These are phyloP conservation scores for Lepidurus packardi DNA, from an alignment of 1,140 invertebrate species.

Conservation along the genomic window DNA sequence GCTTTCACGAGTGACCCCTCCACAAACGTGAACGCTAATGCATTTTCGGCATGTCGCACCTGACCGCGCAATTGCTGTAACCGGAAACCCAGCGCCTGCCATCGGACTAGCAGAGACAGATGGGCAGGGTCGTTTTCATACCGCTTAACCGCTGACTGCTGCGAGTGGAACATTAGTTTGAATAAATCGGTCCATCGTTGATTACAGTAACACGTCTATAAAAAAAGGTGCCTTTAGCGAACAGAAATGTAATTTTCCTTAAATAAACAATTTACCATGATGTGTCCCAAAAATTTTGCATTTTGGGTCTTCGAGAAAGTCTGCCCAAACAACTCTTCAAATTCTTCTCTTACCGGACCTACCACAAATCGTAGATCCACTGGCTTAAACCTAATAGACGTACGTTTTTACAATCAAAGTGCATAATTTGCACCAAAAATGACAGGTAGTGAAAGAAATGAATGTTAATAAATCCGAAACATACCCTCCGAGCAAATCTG, in stretches of 20 bases:
- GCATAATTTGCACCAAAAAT: background rate
- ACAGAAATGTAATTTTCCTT: too few species aligned
- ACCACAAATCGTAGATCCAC: constrained; percentile 83
- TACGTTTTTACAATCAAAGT: constrained; percentile 27
- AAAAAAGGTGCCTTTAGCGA: constrained; percentile 14
- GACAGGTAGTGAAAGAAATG: constrained; percentile 1
- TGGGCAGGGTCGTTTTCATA: constrained; percentile 36
- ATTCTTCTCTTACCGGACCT: constrained; percentile 73
- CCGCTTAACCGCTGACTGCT: constrained; percentile 57
- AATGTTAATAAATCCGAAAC: constrained; percentile 35
- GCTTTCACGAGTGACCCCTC: constrained; percentile 89
- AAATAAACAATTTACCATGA: constrained; percentile 50
- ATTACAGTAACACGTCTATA: constrained; percentile 59
- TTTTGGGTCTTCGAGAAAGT: constrained; percentile 79
- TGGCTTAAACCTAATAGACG: constrained; percentile 67
- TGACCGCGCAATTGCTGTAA: constrained; percentile 64
- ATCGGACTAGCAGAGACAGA: constrained; percentile 42
- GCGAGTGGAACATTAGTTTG: constrained; percentile 68
- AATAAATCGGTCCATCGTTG: constrained; percentile 66
- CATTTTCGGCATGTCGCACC: constrained; percentile 57
- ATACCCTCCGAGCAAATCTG: constrained; percentile 90
- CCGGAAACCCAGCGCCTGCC: constrained; percentile 61
- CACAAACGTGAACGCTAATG: constrained; percentile 84
- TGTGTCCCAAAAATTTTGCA: constrained; percentile 70
- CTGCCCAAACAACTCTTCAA: constrained; percentile 71